Base-by-base conservation (phyloP, 2,888 invertebrate genomes). In the Anticlea derivata region DNA sequence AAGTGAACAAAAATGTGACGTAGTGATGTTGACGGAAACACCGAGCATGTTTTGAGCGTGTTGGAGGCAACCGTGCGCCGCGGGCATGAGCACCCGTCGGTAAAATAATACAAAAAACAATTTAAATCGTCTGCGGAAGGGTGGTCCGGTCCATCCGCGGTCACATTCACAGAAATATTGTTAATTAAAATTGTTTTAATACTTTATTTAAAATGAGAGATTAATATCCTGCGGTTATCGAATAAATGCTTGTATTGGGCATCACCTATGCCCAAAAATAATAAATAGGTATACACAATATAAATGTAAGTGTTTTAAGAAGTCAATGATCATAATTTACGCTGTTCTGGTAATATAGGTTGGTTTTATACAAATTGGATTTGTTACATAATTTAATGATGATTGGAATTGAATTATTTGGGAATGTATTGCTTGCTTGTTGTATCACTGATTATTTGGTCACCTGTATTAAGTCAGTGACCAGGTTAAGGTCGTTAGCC, bases 1-100 rank as follows among this genome's bases (percentile, higher is more conserved):
- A 86, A 83, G 83, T 79, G 84, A 80, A 80, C 81, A 82, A 80
- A 46, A 86, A 85, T 80, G 79, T 79, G 79, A 82, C 78, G 74
- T 73, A 70, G 70, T 66, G 67, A 72, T 74, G 76, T 77, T 75
- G 71, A 68, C 73, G 76, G 73, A 75, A 76, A 73, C 72, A 73
- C 69, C 67, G 67, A 70, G 65, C 70, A 53, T 71, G 71, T 70
- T 69, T 61, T 68, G 70, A 72, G 60, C 57, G 50, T 53, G 57
- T 55, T 44, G 44, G 29, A 45, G 30, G 29, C 50, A 31, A 24
- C 26, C 40, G 38, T 34, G 35, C 57, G 58, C 51, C 58, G 62
- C 61, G 58, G 66, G 69, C 54, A 55, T 52, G 49, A 63, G 63
- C 67, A 58, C 60, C 59, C 67, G 71, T 68, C 67, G 70, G 60